These are phyloP conservation scores for Irena cyanogastra DNA, from an alignment of 2,113 vertebrate genomes.

Conservation along the genomic window DNA sequence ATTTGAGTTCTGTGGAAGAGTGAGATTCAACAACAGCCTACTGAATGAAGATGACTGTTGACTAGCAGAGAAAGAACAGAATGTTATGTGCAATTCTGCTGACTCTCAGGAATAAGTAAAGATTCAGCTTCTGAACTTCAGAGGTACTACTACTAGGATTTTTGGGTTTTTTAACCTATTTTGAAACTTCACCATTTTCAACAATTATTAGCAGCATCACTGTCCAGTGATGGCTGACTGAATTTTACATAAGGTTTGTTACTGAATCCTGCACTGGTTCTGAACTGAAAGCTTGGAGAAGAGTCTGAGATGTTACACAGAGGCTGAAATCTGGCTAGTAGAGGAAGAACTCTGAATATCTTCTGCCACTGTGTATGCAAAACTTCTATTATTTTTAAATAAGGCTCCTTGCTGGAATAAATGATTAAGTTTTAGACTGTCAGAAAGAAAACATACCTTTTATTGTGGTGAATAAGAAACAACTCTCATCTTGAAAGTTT, in stretches of 20 bases:
- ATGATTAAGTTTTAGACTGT: not conserved
- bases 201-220: not conserved
- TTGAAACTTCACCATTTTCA: not conserved
- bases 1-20: rapidly evolving
- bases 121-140: not conserved
- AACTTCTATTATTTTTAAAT: not conserved
- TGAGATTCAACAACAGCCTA: not conserved
- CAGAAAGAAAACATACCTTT: conserved; percentile 78
- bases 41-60: too few species aligned
- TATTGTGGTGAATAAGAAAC: conserved; percentile 91
- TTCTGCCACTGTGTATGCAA: not conserved
- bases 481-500: conserved; percentile 94
- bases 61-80: not conserved
- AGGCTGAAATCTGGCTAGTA: not conserved
- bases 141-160: not conserved
- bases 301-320: not conserved
- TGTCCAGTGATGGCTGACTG: not conserved
- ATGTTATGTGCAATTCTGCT: not conserved
- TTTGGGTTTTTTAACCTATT: not conserved
- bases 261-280: not conserved
- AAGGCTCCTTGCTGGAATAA: not conserved
- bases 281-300: not conserved
- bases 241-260: not conserved
- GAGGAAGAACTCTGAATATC: not conserved
- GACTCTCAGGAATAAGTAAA: not conserved